A percentile compares a stretch with the other conserved stretches of the same genome.
Conservation (phyloP, 2,113 vertebrate species). For the Grantiella picta region DNA sequence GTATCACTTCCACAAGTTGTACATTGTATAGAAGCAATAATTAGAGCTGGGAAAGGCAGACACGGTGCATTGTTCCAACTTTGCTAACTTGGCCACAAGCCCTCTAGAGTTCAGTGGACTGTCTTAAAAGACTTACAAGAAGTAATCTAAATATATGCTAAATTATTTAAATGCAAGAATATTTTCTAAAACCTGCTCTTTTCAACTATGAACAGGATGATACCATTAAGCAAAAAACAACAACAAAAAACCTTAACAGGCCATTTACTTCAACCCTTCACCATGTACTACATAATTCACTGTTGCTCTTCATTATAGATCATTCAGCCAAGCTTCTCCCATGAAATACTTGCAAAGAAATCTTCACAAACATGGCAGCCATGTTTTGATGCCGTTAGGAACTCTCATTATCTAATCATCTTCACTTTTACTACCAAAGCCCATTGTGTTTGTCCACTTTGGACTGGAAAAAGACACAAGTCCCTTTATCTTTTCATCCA, state of each 20-base stretch:
- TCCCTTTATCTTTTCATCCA: background rate
- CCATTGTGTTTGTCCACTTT: accelerated
- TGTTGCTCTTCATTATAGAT: background rate
- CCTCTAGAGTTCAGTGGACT: background rate
- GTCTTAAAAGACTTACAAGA: background rate
- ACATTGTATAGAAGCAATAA: background rate
- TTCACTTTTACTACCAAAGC: background rate
- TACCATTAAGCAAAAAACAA: background rate
- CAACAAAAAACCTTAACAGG: background rate
- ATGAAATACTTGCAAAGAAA: background rate
- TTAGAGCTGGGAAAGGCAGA: background rate
- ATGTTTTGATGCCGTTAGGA: background rate
- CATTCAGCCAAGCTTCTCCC: background rate
- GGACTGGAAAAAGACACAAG: background rate
- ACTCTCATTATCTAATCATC: background rate
- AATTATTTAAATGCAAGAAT: background rate
- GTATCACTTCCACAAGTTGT: background rate
- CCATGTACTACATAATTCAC: background rate
- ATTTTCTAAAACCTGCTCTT: background rate
- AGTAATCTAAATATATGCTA: background rate
- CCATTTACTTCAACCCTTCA: background rate
- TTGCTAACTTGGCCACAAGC: background rate
- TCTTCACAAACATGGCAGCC: background rate
- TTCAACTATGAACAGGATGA: background rate
- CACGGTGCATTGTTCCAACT: background rate